Evolutionary conservation across 2,797 vertebrate genomes (phyloP).

Genomic region (Spatula versicolor): DNA sequence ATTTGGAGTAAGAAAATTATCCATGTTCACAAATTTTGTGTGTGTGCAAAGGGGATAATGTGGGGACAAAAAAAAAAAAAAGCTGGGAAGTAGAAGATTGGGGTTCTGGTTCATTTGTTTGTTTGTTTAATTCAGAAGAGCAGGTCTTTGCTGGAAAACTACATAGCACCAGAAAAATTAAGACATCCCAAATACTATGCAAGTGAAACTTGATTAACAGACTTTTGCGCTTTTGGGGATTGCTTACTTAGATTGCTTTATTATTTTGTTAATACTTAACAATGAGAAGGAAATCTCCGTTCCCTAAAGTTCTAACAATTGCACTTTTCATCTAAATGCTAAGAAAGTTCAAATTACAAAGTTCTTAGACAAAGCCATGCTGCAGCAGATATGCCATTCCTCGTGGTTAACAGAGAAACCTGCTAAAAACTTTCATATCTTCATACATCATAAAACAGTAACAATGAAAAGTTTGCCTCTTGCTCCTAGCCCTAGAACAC

Average conservation of each 20-base stretch:
- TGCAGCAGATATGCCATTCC: neutral
- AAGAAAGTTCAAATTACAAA: neutral
- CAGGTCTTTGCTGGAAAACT: neutral
- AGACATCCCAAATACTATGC: neutral
- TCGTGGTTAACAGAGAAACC: neutral
- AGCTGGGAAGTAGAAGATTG: neutral
- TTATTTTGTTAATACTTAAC: neutral
- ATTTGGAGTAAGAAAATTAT: neutral
- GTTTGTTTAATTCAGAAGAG: neutral
- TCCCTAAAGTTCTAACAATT: neutral
- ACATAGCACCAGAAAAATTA: neutral
- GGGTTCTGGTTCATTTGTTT: accelerated
- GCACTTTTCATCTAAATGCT: neutral
- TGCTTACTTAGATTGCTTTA: neutral
- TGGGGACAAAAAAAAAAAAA: neutral
- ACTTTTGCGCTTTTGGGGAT: neutral
- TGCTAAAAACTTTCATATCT: neutral
- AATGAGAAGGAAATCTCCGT: neutral
- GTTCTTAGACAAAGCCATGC: neutral
- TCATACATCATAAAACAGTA: neutral
- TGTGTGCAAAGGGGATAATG: neutral
- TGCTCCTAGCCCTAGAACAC: neutral
- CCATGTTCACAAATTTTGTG: neutral
- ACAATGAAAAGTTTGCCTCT: neutral
- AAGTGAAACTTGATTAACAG: neutral